Percentiles rank a stretch among this genome's conserved stretches.
phyloP scores from a whole-genome alignment of 2,113 vertebrate species.

The Menura novaehollandiae region DNA sequence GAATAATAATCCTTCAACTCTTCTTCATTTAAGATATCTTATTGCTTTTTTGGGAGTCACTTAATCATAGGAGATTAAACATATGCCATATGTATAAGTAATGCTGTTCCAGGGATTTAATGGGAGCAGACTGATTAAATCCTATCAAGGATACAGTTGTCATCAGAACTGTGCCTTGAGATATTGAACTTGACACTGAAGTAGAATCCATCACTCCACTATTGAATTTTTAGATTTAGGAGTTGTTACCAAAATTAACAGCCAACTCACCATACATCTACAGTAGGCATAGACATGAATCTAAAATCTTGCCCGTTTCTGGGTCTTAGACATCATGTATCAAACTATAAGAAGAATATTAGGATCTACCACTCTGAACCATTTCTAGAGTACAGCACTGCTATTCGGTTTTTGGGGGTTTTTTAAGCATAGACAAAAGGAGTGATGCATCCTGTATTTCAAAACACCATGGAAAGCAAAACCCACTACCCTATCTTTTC shows the following conservation, averaged over 20 bases:
- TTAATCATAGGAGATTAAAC: not conserved
- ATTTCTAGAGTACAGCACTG: not conserved
- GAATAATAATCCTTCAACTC: not conserved
- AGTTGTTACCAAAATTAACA: not conserved
- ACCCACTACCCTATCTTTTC: not conserved
- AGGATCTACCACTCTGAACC: not conserved
- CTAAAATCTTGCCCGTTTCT: not conserved
- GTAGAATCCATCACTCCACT: not conserved
- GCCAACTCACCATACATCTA: accelerated
- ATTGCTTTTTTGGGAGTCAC: not conserved
- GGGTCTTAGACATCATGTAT: not conserved
- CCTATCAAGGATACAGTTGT: not conserved
- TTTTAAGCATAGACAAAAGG: not conserved
- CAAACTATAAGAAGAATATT: not conserved
- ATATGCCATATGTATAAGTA: not conserved
- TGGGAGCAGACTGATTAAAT: not conserved
- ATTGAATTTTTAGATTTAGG: not conserved
- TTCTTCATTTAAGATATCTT: not conserved
- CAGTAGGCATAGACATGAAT: not conserved
- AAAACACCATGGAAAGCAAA: not conserved
- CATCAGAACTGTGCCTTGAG: not conserved
- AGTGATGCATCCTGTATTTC: not conserved
- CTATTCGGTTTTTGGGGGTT: not conserved
- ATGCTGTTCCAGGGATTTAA: not conserved
- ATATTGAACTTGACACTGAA: not conserved